A percentile compares a stretch with the other conserved stretches of the same genome.
Conservation (phyloP, 2,113 vertebrate genomes). For the Petrocephalus microphthalmus region DNA sequence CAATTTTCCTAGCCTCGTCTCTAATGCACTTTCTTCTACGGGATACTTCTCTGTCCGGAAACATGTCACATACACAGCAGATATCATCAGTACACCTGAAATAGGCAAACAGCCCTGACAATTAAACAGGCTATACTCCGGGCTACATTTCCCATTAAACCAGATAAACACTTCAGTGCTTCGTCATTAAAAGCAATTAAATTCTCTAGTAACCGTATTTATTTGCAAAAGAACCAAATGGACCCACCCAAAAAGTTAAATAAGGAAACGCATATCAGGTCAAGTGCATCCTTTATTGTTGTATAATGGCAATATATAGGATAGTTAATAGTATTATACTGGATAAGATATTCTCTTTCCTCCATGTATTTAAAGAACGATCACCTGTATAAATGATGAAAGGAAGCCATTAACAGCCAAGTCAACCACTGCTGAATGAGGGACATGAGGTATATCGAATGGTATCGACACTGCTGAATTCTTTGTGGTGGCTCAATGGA, state of each 20-base stretch:
- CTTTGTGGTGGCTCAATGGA: not conserved
- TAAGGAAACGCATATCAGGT: not conserved
- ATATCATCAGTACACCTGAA: not conserved
- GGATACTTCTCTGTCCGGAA: not conserved
- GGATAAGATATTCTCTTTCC: not conserved
- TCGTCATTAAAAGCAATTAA: constrained; percentile 2
- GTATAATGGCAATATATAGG: not conserved
- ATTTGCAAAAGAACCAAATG: not conserved
- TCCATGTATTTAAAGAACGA: not conserved
- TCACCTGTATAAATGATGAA: not conserved
- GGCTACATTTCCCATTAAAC: constrained; percentile 12
- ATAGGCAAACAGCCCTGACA: not conserved
- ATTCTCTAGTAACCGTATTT: not conserved
- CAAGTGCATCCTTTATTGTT: not conserved
- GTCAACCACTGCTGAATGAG: not conserved
- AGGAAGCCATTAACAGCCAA: not conserved
- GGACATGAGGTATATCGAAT: not conserved
- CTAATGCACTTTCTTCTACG: not conserved
- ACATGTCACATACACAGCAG: not conserved
- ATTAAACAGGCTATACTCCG: not conserved
- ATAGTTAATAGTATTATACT: not conserved
- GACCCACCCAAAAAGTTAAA: not conserved
- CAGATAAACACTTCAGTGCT: not conserved
- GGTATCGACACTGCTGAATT: not conserved
- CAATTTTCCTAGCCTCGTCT: not conserved